These are phyloP conservation scores for Philaethria dido DNA, from an alignment of 2,888 invertebrate species.

Conservation along the genomic window DNA sequence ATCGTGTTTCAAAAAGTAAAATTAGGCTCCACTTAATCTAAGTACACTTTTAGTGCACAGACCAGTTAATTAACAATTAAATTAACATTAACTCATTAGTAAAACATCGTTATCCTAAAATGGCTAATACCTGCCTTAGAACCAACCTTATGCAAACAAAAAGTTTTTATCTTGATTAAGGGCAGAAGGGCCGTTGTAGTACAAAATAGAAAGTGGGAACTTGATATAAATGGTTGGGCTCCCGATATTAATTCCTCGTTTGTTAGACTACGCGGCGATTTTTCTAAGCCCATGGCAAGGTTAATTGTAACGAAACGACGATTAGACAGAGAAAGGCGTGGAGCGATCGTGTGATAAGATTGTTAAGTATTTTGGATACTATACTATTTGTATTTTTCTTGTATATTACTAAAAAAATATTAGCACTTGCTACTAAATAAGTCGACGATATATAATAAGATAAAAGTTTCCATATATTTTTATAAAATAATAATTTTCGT, in stretches of 20 bases:
- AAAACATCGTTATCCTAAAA: conserved; percentile 31
- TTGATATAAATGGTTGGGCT: conserved; percentile 67
- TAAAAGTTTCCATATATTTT: no score
- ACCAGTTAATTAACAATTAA: conserved; percentile 30
- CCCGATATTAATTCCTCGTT: conserved; percentile 78
- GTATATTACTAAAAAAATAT: neutral
- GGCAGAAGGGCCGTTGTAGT: conserved; percentile 61
- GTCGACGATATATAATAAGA: neutral
- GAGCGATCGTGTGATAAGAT: conserved; percentile 42
- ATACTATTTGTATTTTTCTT: neutral
- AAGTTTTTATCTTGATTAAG: conserved; percentile 60
- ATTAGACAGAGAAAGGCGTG: conserved; percentile 54
- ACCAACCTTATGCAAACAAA: conserved; percentile 58
- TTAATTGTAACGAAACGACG: conserved; percentile 68
- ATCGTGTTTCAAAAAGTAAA: neutral
- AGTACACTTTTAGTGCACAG: neutral
- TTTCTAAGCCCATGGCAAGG: conserved; percentile 60
- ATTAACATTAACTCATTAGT: conserved; percentile 39
- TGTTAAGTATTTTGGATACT: neutral
- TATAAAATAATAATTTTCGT: no score
- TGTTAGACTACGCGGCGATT: conserved; percentile 66
- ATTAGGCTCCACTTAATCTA: conserved; percentile 2
- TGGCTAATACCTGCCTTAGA: conserved; percentile 45
- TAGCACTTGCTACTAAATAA: neutral
- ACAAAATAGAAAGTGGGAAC: conserved; percentile 71